Conservation (phyloP, 92 coral and sea anemone species). For the Heteractis magnifica region DNA sequence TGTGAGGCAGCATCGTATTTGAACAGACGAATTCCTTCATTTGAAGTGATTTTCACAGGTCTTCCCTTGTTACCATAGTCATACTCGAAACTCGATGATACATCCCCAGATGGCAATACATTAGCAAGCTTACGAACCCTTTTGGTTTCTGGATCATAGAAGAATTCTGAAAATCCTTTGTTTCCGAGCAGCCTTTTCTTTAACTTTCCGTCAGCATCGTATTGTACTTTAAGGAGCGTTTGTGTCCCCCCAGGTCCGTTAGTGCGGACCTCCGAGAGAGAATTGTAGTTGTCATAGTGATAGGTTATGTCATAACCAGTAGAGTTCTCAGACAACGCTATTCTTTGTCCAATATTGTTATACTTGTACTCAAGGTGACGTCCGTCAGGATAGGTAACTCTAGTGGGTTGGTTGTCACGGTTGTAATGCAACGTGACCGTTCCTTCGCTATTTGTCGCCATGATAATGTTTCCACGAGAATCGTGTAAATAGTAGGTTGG, state of each 20-base stretch:
- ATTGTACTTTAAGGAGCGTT: conserved; percentile 40
- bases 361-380: conserved; percentile 43
- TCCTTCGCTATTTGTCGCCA: conserved; percentile 62
- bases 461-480: conserved; percentile 55
- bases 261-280: conserved; percentile 43
- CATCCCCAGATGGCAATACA: conserved; percentile 42
- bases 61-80: conserved; percentile 65
- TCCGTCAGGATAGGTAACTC: conserved; percentile 63
- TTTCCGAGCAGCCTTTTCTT: conserved; percentile 63
- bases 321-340: conserved; percentile 38
- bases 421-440: conserved; percentile 48
- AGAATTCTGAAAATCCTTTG: conserved; percentile 49
- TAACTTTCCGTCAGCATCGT: conserved; percentile 50
- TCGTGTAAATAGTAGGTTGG: conserved; percentile 57
- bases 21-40: conserved; percentile 47
- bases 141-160: conserved; percentile 35
- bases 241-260: conserved; percentile 31
- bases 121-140: conserved; percentile 42
- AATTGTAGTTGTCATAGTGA: conserved; percentile 50
- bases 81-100: conserved; percentile 56
- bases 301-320: conserved; percentile 53
- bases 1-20: conserved; percentile 71
- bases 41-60: conserved; percentile 47
- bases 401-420: conserved; percentile 46
- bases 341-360: conserved; percentile 55